Evolutionary conservation across 1,140 invertebrate species (phyloP).

Genomic region (Drosophila seguyi): DNA sequence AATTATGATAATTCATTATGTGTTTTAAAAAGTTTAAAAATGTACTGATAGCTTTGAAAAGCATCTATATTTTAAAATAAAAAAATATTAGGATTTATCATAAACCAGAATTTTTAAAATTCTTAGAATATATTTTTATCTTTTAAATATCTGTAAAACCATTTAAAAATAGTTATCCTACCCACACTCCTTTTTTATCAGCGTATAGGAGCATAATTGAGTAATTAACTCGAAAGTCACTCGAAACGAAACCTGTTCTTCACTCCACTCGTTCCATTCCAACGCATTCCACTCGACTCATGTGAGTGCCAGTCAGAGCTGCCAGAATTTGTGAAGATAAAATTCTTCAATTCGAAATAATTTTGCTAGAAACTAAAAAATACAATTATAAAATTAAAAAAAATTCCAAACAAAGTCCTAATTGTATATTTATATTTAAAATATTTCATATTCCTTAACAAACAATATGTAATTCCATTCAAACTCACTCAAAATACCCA

Average conservation of each 20-base stretch:
- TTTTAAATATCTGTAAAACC: neutral
- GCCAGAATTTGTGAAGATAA: neutral
- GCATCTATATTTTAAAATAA: neutral
- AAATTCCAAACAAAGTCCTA: no score
- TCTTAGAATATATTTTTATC: no score
- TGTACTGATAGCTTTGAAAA: no score
- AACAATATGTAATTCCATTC: rapidly evolving
- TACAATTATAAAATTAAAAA: neutral
- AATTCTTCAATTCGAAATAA: neutral
- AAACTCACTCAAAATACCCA: neutral
- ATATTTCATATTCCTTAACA: neutral
- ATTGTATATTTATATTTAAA: no score
- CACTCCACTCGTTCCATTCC: constrained; percentile 30
- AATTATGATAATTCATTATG: no score
- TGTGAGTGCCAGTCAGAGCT: neutral
- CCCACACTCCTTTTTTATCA: constrained; percentile 17
- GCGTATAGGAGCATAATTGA: constrained; percentile 66
- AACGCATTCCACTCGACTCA: constrained; percentile 12
- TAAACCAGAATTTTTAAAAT: neutral
- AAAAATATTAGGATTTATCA: neutral
- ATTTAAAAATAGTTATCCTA: neutral
- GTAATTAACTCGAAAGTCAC: constrained; percentile 70
- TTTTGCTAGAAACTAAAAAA: neutral
- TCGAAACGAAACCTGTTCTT: constrained; percentile 73
- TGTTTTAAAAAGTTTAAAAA: no score